These are phyloP conservation scores for Elysia crispata DNA, from an alignment of 2,888 invertebrate genomes.

Conservation along the genomic window DNA sequence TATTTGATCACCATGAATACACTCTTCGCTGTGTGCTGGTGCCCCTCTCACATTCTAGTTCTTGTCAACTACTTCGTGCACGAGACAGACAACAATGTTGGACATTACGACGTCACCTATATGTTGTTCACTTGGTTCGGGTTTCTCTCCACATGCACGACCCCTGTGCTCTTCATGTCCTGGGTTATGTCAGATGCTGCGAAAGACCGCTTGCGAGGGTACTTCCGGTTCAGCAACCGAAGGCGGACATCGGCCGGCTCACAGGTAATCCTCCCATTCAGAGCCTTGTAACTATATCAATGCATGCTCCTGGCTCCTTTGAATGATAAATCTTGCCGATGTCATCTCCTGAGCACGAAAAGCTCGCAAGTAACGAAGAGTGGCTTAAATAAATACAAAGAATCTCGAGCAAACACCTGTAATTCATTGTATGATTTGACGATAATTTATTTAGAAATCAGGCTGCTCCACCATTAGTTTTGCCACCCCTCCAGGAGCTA, in stretches of 20 bases:
- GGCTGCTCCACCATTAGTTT: too few relatives aligned
- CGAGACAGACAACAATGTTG: slow-evolving; percentile 85
- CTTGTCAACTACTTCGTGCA: slow-evolving; percentile 83
- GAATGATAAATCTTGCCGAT: too few relatives aligned
- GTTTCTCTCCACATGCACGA: slow-evolving; percentile 84
- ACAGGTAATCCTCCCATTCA: slow-evolving; percentile 24
- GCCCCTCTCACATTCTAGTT: slow-evolving; percentile 83
- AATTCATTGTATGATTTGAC: too few relatives aligned
- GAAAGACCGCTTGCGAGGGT: slow-evolving; percentile 71
- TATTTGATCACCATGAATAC: slow-evolving; percentile 84
- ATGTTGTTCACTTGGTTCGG: slow-evolving; percentile 85
- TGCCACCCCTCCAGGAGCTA: too few relatives aligned
- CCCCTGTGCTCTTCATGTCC: slow-evolving; percentile 83
- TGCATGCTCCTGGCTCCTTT: too few relatives aligned
- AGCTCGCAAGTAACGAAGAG: neutral
- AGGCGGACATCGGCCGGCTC: slow-evolving; percentile 48
- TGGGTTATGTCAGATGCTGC: slow-evolving; percentile 81
- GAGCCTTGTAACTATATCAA: neutral
- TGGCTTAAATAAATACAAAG: too few relatives aligned
- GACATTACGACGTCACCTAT: slow-evolving; percentile 84
- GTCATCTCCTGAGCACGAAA: neutral
- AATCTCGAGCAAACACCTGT: too few relatives aligned
- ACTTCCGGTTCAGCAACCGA: slow-evolving; percentile 72
- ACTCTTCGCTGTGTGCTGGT: slow-evolving; percentile 83
- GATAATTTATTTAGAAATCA: too few relatives aligned